A percentile compares a stretch with the other conserved stretches of the same genome.
These are phyloP conservation scores for Atherinomorus stipes DNA, from an alignment of 2,113 vertebrate genomes.

Conservation along the genomic window DNA sequence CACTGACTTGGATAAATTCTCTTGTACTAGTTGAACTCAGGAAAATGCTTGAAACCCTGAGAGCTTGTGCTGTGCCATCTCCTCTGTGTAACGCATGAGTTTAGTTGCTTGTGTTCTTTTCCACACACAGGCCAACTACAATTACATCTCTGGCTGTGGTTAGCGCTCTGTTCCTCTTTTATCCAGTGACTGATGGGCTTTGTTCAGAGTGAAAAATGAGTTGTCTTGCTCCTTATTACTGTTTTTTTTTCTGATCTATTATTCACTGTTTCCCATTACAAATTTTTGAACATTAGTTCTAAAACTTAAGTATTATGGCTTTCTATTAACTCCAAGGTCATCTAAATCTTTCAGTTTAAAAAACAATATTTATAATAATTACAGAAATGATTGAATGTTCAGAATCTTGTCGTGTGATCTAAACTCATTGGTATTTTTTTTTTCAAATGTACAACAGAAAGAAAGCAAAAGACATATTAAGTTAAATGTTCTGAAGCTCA, in stretches of 20 bases:
- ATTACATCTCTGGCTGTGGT: no score
- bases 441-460: background rate
- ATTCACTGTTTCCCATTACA: constrained; percentile 61
- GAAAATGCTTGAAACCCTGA: no score
- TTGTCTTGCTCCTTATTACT: constrained; percentile 8
- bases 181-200: constrained; percentile 5
- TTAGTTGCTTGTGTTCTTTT: no score
- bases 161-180: background rate
- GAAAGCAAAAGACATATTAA: background rate
- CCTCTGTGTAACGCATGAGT: no score
- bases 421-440: background rate
- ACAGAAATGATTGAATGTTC: background rate
- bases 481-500: background rate
- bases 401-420: background rate
- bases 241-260: constrained; percentile 65
- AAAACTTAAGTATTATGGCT: constrained; percentile 8
- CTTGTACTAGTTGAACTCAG: no score
- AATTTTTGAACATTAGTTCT: constrained; percentile 31
- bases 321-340: background rate
- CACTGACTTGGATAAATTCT: no score
- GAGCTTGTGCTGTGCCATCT: no score
- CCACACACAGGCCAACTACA: no score
- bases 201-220: background rate
- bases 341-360: background rate
- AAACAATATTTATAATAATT: background rate